Evolutionary conservation across 1,140 invertebrate genomes (phyloP).

Genomic region (Homarus americanus): DNA sequence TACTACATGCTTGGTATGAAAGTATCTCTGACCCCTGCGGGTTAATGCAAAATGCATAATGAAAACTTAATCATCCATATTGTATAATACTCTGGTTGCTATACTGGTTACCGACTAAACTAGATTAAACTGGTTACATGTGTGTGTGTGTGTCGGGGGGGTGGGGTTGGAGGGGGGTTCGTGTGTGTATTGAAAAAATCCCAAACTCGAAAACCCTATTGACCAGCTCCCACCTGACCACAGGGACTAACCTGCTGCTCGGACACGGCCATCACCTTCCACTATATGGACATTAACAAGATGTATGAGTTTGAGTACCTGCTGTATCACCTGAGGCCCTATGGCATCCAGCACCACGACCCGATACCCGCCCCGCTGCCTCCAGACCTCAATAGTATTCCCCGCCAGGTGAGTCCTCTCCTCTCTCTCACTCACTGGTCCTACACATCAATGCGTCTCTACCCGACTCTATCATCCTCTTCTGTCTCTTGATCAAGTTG

Average conservation of each 20-base stretch:
- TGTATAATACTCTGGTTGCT: too few species aligned
- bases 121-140: too few species aligned
- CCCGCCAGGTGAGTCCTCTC: not conserved
- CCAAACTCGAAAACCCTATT: too few species aligned
- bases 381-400: slow-evolving; percentile 39
- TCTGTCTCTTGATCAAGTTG: not conserved
- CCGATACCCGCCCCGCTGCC: slow-evolving; percentile 35
- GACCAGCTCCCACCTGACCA: not conserved
- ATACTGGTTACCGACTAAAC: too few species aligned
- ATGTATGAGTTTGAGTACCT: slow-evolving; percentile 98
- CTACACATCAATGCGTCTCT: not conserved
- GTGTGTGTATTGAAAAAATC: not conserved
- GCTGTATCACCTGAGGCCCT: slow-evolving; percentile 96
- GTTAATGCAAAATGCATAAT: too few species aligned
- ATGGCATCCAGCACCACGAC: slow-evolving; percentile 80
- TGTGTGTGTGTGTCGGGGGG: too few species aligned
- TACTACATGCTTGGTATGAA: too few species aligned
- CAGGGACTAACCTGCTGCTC: slow-evolving; percentile 97
- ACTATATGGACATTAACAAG: slow-evolving; percentile 95
- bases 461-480: not conserved
- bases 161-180: too few species aligned
- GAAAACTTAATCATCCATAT: too few species aligned
- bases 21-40: too few species aligned
- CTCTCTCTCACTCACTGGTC: too few species aligned
- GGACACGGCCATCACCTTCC: slow-evolving; percentile 97